These are phyloP conservation scores for Dasyurus viverrinus DNA, from an alignment of 2,113 vertebrate species.

Conservation along the genomic window DNA sequence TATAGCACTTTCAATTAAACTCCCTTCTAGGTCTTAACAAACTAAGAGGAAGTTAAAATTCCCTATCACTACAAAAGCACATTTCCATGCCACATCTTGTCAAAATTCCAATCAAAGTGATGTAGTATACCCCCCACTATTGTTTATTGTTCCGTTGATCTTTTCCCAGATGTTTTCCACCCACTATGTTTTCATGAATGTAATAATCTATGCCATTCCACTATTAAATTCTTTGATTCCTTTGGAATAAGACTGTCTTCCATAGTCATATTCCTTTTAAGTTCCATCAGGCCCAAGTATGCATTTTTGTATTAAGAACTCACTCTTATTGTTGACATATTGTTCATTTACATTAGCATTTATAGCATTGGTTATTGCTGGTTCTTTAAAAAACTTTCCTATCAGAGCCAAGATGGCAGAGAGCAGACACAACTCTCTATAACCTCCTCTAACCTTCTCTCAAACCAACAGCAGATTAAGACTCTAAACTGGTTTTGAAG, in stretches of 20 bases:
- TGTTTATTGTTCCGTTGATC: not conserved
- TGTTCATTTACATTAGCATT: not conserved
- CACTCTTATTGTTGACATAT: not conserved
- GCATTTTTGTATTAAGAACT: not conserved
- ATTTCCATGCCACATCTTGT: not conserved
- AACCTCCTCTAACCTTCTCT: too few species aligned
- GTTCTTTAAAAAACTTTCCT: not conserved
- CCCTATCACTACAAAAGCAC: not conserved
- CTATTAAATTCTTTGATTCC: not conserved
- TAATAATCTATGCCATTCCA: not conserved
- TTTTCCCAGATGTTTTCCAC: not conserved
- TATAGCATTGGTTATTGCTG: not conserved
- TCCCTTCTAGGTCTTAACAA: too few species aligned
- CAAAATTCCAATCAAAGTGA: not conserved
- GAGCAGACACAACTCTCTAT: too few species aligned
- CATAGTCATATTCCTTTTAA: not conserved
- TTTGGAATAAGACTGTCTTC: not conserved
- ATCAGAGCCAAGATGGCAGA: too few species aligned
- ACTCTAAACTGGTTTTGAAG: too few species aligned
- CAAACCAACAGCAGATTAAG: too few species aligned
- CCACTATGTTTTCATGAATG: not conserved
- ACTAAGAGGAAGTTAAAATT: not conserved
- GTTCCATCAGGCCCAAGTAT: not conserved
- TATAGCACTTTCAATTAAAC: too few species aligned
- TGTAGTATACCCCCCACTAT: not conserved